Percentiles rank a stretch among this genome's conserved stretches.
phyloP scores from a whole-genome alignment of 1,140 invertebrate genomes.

The Cherax destructor region DNA sequence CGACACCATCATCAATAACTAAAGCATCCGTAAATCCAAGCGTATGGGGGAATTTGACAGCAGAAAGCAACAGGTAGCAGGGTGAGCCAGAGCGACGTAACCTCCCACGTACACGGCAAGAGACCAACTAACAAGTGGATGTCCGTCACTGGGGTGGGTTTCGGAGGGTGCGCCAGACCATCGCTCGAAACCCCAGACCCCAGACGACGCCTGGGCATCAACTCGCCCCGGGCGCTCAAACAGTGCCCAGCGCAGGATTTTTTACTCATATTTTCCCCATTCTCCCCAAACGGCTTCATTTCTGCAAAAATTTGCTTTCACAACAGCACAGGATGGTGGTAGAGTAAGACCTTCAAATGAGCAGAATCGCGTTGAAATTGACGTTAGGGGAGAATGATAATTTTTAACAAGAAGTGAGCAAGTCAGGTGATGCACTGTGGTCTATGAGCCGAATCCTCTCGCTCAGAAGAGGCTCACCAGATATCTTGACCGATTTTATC shows the following conservation, averaged over 20 bases:
- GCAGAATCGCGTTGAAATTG: too few relatives aligned
- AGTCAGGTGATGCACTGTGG: constrained; percentile 28
- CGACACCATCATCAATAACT: constrained; percentile 10
- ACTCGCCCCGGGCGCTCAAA: constrained; percentile 23
- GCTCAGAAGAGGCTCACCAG: not conserved
- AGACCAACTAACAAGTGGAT: constrained; percentile 61
- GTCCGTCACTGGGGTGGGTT: constrained; percentile 26
- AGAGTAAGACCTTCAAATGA: too few relatives aligned
- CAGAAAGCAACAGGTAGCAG: constrained; percentile 44
- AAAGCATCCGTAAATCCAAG: not conserved
- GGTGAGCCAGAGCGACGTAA: not conserved
- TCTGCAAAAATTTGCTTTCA: too few relatives aligned
- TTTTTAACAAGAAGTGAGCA: not conserved
- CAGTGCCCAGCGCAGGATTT: not conserved
- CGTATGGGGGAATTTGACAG: not conserved
- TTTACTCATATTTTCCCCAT: not conserved
- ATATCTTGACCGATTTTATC: not conserved
- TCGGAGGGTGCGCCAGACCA: not conserved
- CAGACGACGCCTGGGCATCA: constrained; percentile 30
- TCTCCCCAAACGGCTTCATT: too few relatives aligned
- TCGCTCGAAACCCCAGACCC: too few relatives aligned
- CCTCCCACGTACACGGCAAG: constrained; percentile 23
- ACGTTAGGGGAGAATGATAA: too few relatives aligned
- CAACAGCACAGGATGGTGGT: too few relatives aligned
- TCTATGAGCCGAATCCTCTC: constrained; percentile 40